phyloP scores from a whole-genome alignment of 2,888 invertebrate genomes.

The Catotricha subobsoleta region DNA sequence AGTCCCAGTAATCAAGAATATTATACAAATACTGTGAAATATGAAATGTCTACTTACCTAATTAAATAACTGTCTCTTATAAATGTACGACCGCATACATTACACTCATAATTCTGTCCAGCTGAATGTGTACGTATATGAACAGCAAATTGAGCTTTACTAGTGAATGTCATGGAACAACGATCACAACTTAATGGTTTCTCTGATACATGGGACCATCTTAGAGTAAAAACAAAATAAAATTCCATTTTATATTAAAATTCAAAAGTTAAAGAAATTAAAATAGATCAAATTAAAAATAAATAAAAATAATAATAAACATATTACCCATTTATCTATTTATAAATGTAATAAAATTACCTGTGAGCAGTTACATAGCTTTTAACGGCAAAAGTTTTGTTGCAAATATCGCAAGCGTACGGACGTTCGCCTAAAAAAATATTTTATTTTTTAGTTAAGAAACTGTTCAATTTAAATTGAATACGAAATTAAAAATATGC shows the following conservation, averaged over 20 bases:
- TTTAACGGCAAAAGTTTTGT: constrained; percentile 63
- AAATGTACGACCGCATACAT: constrained; percentile 55
- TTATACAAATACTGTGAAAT: too few relatives aligned
- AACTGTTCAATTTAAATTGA: too few relatives aligned
- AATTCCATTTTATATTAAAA: not conserved
- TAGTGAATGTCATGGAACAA: constrained; percentile 54
- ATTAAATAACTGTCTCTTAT: constrained; percentile 62
- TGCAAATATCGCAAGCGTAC: constrained; percentile 61
- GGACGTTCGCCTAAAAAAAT: constrained; percentile 44
- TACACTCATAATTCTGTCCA: constrained; percentile 52
- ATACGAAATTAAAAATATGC: too few relatives aligned
- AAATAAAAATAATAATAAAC: not conserved
- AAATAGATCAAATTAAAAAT: not conserved
- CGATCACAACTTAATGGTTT: constrained; percentile 54
- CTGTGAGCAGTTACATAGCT: constrained; percentile 64
- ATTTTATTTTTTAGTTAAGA: too few relatives aligned
- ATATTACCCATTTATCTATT: not conserved
- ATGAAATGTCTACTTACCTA: constrained; percentile 27
- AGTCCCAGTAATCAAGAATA: too few relatives aligned
- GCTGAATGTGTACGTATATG: constrained; percentile 58
- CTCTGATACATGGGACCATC: constrained; percentile 63
- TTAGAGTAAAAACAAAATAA: constrained; percentile 15
- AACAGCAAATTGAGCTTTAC: constrained; percentile 54
- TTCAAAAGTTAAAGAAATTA: not conserved
- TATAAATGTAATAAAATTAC: constrained; percentile 19